These are phyloP conservation scores for Allygus modestus DNA, from an alignment of 2,888 invertebrate species.

Conservation along the genomic window DNA sequence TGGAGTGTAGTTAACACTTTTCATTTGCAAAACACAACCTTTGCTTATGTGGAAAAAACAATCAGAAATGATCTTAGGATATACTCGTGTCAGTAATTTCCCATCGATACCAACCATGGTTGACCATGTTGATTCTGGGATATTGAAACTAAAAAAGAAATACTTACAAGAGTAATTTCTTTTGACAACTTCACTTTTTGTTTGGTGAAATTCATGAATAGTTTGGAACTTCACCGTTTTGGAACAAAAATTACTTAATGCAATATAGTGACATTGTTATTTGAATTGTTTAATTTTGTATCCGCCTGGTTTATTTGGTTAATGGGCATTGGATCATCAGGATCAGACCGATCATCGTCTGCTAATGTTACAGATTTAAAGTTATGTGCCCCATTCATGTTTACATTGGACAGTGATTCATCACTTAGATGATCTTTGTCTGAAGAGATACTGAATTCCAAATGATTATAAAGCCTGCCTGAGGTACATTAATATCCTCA, in stretches of 20 bases:
- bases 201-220: no score
- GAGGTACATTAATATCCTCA: no score
- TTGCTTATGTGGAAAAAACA: not conserved
- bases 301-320: not conserved
- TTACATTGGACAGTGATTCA: no score
- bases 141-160: not conserved
- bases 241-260: not conserved
- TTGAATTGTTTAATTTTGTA: not conserved
- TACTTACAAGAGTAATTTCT: not conserved
- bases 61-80: no score
- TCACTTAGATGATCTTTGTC: no score
- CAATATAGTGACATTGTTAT: not conserved
- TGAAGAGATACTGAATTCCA: no score
- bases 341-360: not conserved
- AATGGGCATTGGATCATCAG: not conserved
- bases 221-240: not conserved
- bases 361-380: no score
- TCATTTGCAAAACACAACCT: slow-evolving; percentile 11
- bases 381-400: no score
- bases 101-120: not conserved
- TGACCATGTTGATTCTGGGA: not conserved
- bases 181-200: not conserved
- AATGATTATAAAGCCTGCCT: no score
- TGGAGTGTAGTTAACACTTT: not conserved
- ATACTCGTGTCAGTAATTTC: not conserved